Evolutionary conservation across 1,140 invertebrate genomes (phyloP), one percentile per base, ranked within the genome.

Genomic region (Neoseiulus cucumeris): DNA sequence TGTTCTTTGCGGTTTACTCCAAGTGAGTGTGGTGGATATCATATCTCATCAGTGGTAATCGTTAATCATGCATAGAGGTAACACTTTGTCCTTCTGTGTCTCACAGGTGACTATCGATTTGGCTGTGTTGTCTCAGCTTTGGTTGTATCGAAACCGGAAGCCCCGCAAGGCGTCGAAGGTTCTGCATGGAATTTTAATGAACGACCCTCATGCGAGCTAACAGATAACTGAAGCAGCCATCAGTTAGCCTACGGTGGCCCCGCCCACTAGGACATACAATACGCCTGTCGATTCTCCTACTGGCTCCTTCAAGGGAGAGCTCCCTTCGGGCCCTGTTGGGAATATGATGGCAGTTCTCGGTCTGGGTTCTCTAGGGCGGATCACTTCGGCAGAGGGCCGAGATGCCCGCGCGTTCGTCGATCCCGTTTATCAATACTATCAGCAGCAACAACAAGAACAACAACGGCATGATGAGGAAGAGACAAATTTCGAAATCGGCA

Each of bases 1-100:
- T 78, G 88, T 85, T 83, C 80, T 98, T 44, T 98, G 95, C 78
- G 93, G 92, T 66, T 81, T 82, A 69, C 80, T 98, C 65, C 95
- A 99, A 81, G 87, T 59, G 17, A 17, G 45, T 44, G n/a, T 18
- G 14, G 28, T 18, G 20, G 20, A 47, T 80, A 29, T 7, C 17
- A 59, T 44, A 22, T 70, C 29, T 64, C n/a, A n/a, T n/a, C n/a
- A n/a, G n/a, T n/a, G 33, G 33, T 39, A 4, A 9, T 39, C 33
- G 33, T 39, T 4, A 39, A 39, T 39, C 4, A 39, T 9, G 33
- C 33, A n/a, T n/a, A n/a, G n/a, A n/a, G n/a, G n/a, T n/a, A n/a
- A n/a, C n/a, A n/a, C n/a, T n/a, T n/a, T n/a, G n/a, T n/a, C n/a
- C n/a, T n/a, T 39, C 33, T 39, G 33, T 39, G 33, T 9, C 9